Base-by-base conservation (phyloP, 1,140 invertebrate genomes). In the Augochlora pura region DNA sequence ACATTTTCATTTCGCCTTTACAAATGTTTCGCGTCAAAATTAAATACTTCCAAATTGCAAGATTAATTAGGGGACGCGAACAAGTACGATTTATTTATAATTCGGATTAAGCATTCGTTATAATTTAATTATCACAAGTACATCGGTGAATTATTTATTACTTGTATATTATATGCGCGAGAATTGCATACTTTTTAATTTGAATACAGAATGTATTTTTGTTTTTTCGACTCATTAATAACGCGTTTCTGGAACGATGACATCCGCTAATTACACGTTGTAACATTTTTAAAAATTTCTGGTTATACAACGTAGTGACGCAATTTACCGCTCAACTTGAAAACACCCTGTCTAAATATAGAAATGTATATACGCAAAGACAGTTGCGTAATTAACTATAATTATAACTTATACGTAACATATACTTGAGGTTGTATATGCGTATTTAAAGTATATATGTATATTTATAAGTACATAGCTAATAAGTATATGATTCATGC, bases 331-430 rank as follows among this genome's bases (percentile, higher is more conserved):
- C 52, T 57, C 21, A 5, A 57, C 21, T 57, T 57, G 5, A 5
- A 21, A n/a, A 57, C 52, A 57, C 52, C 52, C 52, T 38, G 25
- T 21, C 64, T 54, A 72, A 68, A 0, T 42, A 63, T 21, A 63
- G 16, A 63, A 63, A 18, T 57, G 18, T 46, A 46, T 46, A n/a
- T 66, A 46, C 18, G n/a, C 21, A 42, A 66, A 38, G 42, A 2
- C 38, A 66, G 23, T 66, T 67, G 27, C 27, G 62, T 67, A 70
- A 81, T 49, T 46, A 57, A 66, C 49, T 66, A 23, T 63, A 63
- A 63, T 21, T 63, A 63, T 63, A 62, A 25, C 27, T 38, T 38
- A 63, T 38, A 63, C 25, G 18, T 21, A 16, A 38, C 32, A 38
- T 63, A 32, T 63, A 63, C 21, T 38, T 38, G 32, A 4, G 14